A percentile compares a stretch with the other conserved stretches of the same genome.
Conservation (phyloP, 2,113 vertebrate species). For the Calyptomena viridis region DNA sequence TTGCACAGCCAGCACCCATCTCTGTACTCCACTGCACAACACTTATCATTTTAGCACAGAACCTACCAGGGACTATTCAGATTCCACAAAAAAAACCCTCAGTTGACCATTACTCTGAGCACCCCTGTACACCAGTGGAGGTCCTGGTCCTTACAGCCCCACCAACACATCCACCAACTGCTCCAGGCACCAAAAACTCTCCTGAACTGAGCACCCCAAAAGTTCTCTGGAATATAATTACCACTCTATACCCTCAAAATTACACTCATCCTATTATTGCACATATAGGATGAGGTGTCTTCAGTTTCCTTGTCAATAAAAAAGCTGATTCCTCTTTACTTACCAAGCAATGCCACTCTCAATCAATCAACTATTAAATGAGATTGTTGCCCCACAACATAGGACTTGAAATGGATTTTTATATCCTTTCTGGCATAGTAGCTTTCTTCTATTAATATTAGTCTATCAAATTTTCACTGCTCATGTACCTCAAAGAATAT, state of each 20-base stretch:
- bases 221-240: background rate
- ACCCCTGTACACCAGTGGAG: background rate
- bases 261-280: background rate
- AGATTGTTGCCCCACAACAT: background rate
- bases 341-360: background rate
- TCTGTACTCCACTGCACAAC: background rate
- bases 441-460: background rate
- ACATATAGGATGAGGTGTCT: background rate
- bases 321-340: background rate
- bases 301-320: background rate
- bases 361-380: background rate
- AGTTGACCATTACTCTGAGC: background rate
- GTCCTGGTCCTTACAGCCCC: background rate
- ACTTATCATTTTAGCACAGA: background rate
- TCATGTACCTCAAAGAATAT: background rate
- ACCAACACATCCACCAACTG: fast-evolving
- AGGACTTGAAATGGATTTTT: background rate
- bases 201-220: fast-evolving
- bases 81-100: background rate
- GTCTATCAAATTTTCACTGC: background rate
- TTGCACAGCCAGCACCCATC: background rate
- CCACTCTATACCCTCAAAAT: background rate
- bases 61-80: background rate
- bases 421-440: background rate
- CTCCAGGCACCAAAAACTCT: background rate